phyloP scores from a whole-genome alignment of 1,140 invertebrate species.

The Coptotermes formosanus region DNA sequence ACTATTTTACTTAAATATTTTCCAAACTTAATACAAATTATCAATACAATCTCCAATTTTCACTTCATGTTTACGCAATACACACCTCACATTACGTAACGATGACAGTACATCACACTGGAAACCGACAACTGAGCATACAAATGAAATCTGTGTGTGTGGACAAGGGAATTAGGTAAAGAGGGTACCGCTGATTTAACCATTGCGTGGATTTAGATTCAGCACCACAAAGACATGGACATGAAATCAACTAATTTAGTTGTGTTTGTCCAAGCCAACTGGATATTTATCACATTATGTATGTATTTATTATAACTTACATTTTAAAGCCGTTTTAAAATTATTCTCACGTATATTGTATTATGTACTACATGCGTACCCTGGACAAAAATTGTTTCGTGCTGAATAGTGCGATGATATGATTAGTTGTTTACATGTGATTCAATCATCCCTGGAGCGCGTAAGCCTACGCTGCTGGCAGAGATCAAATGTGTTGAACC shows the following conservation, averaged over 20 bases:
- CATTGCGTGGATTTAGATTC: neutral
- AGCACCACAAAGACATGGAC: neutral
- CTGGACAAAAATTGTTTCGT: neutral
- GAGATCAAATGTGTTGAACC: neutral
- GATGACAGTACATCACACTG: neutral
- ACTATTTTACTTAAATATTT: neutral
- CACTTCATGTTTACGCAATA: neutral
- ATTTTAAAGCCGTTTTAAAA: constrained; percentile 6
- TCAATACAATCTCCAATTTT: neutral
- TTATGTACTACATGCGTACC: neutral
- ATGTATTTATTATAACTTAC: neutral
- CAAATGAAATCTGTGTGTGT: neutral
- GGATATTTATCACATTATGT: neutral
- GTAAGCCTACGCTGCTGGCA: neutral
- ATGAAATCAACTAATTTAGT: neutral
- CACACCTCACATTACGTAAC: neutral
- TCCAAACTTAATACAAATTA: neutral
- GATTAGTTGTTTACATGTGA: neutral
- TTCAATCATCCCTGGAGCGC: neutral
- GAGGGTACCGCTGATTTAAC: neutral
- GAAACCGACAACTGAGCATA: neutral
- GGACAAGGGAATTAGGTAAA: neutral
- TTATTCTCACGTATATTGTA: neutral
- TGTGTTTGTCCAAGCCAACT: neutral
- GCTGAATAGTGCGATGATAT: neutral